phyloP scores from a whole-genome alignment of 2,888 invertebrate species.

The Autographa pulchrina region DNA sequence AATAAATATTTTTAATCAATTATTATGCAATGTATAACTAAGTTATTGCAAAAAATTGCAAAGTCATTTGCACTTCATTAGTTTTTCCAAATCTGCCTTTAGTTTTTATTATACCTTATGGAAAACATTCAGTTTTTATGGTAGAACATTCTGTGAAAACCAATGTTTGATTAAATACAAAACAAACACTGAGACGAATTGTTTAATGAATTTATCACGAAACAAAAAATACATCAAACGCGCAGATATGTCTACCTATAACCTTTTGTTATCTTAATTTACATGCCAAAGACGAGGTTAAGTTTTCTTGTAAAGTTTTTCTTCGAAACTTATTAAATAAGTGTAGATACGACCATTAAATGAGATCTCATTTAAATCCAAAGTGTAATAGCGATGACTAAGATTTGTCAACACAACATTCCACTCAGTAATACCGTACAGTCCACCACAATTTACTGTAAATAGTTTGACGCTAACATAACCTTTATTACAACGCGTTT shows the following conservation, averaged over 20 bases:
- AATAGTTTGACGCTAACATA: not conserved
- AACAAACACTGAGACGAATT: not conserved
- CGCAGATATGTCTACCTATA: not conserved
- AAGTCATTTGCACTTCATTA: not conserved
- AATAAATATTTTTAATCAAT: not conserved
- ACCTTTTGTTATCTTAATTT: not conserved
- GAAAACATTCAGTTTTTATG: not conserved
- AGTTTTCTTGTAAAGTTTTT: too few species aligned
- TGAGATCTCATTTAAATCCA: not conserved
- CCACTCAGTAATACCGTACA: conserved; percentile 15
- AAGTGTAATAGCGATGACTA: not conserved
- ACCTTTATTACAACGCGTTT: not conserved
- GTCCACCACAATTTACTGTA: not conserved
- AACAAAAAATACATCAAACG: not conserved
- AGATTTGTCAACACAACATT: conserved; percentile 12
- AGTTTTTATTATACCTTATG: not conserved
- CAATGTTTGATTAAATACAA: not conserved
- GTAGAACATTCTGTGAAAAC: not conserved
- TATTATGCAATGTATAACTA: not conserved
- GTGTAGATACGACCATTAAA: not conserved
- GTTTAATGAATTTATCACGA: not conserved
- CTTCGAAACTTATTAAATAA: too few species aligned
- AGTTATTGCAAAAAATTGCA: not conserved
- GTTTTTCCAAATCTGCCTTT: not conserved
- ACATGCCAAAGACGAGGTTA: too few species aligned